Base-by-base conservation (phyloP, 1,140 invertebrate genomes). In the Lasaia peninsularis region DNA sequence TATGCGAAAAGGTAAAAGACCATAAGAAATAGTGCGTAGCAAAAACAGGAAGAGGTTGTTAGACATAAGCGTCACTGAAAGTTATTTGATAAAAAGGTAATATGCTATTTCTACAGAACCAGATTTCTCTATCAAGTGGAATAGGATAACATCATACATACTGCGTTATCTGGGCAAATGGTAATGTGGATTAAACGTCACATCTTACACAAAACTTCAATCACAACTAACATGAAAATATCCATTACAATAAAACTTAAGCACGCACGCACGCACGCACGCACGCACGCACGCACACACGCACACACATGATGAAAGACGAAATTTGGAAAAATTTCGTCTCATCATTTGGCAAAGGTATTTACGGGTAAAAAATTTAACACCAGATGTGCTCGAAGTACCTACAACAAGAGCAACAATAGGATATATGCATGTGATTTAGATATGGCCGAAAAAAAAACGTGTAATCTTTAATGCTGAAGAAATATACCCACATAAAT, bases 41-140 rank as follows among this genome's bases (percentile, higher is more conserved):
- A 37, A 40, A 55, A 55, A 56, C 24, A 56, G 20, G 20, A 24
- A 40, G 35, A 48, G 21, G 21, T 24, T 56, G 53, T 56, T 56
- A 48, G 18, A 56, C 53, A 56, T 56, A 40, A 56, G 53, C 21
- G 53, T 48, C 53, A 56, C 10, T 12, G 35, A 32, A 48, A 56
- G 35, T 28, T 33, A 11, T 14, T 55, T 40, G 21, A 55, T 40
- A 55, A 55, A 55, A 44, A 44, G 40, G 40, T 44, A 44, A 44
- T 44, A 12, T 18, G 40, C n/a, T 44, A 44, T 20, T 44, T 55
- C 53, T 18, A 40, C 53, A 12, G 18, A 40, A 21, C 40, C 12
- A 44, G 33, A 55, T 34, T 55, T 55, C 34, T 28, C 34, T 55
- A 24, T 35, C 53, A 55, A 55, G 21, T 37, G 35, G 34, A 55